phyloP scores from a whole-genome alignment of 2,113 vertebrate genomes.

The Peucedramus taeniatus region DNA sequence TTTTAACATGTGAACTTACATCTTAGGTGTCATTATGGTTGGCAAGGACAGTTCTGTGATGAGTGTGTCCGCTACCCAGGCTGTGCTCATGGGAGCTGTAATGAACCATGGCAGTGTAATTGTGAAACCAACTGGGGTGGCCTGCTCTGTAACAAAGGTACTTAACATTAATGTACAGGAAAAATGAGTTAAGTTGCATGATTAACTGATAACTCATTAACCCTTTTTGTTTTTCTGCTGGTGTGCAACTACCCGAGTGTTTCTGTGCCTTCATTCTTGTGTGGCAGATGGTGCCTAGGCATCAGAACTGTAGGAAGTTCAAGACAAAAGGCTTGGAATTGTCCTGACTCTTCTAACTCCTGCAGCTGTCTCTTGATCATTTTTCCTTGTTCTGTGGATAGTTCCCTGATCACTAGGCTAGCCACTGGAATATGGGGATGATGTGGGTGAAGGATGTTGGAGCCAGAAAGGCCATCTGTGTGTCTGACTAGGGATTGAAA shows the following conservation, averaged over 20 bases:
- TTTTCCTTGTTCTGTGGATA: background rate
- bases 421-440: background rate
- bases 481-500: background rate
- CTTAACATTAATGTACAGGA: constrained; percentile 27
- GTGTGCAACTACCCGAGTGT: background rate
- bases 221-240: background rate
- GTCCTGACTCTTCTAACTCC: background rate
- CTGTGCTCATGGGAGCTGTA: constrained; percentile 91
- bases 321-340: background rate
- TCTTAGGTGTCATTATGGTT: constrained; percentile 91
- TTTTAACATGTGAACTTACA: constrained; percentile 51
- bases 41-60: constrained; percentile 91
- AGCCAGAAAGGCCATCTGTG: background rate
- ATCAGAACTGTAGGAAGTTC: background rate
- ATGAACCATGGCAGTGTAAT: constrained; percentile 87
- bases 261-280: constrained; percentile 21
- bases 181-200: constrained; percentile 34
- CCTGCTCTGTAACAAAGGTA: constrained; percentile 95
- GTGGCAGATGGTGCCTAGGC: background rate
- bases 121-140: constrained; percentile 99
- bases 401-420: background rate
- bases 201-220: constrained; percentile 47
- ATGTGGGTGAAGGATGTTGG: background rate
- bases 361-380: background rate
- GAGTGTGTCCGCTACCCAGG: constrained; percentile 90